Percentiles rank a stretch among this genome's conserved stretches.
Evolutionary conservation across 2,113 vertebrate genomes (phyloP).

Genomic region (Odocoileus hemionus): DNA sequence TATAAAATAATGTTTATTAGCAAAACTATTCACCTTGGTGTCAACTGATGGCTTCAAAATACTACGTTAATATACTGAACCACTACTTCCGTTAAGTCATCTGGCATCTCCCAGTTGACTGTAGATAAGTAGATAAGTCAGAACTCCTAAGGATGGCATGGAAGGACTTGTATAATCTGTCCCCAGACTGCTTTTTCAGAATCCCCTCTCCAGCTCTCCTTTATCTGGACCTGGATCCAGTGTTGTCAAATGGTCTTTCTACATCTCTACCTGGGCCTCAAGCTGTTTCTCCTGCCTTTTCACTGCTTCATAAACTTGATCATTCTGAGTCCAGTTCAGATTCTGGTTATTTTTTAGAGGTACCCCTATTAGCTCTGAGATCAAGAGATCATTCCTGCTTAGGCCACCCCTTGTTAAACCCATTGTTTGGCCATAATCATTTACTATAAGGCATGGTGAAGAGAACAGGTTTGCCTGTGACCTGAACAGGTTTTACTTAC

Average conservation of each 20-base stretch:
- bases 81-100: not conserved
- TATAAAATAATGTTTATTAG: not conserved
- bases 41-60: not conserved
- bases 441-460: not conserved
- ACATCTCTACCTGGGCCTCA: not conserved
- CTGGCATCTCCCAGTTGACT: not conserved
- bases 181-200: not conserved
- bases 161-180: not conserved
- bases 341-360: not conserved
- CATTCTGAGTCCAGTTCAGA: not conserved
- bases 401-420: not conserved
- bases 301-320: not conserved
- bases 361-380: not conserved
- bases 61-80: not conserved
- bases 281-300: not conserved
- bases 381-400: not conserved
- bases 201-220: not conserved
- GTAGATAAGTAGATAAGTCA: not conserved
- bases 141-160: not conserved
- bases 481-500: not conserved
- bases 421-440: not conserved
- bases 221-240: not conserved
- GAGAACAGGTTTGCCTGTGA: not conserved
- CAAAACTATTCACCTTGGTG: not conserved
- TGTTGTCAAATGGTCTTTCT: not conserved